Conservation (phyloP, 2,113 vertebrate genomes). For the Delphinapterus leucas region DNA sequence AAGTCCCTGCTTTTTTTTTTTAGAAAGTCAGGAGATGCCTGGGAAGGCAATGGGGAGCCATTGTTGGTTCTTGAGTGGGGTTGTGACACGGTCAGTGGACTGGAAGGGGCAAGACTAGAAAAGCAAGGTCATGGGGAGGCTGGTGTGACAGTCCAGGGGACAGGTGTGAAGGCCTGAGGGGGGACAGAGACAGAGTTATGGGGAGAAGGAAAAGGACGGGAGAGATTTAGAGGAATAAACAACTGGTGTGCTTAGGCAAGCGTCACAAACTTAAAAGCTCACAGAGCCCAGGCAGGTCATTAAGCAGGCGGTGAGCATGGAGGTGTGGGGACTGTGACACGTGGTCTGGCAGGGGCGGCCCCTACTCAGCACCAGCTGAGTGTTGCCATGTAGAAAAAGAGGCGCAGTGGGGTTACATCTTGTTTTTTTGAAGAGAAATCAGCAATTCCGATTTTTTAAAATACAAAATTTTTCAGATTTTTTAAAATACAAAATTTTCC, state of each 20-base stretch:
- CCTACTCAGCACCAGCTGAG: background rate
- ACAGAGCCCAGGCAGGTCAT: background rate
- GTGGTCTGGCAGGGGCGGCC: background rate
- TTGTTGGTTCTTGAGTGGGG: background rate
- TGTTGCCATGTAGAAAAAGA: background rate
- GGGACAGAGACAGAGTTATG: background rate
- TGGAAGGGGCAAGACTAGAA: background rate
- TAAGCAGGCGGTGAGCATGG: background rate
- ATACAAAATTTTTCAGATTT: background rate
- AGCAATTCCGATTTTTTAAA: background rate
- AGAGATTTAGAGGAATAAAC: background rate
- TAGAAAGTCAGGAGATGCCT: background rate
- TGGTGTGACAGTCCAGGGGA: background rate
- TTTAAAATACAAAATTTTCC: constrained; percentile 13
- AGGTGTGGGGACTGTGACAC: background rate
- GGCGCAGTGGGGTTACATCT: background rate
- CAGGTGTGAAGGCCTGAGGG: background rate
- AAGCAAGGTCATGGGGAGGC: background rate
- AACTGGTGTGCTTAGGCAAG: background rate
- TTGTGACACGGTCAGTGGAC: background rate
- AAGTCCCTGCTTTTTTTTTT: too few relatives aligned
- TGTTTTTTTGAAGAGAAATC: background rate
- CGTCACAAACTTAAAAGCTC: background rate
- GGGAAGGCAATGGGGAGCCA: background rate
- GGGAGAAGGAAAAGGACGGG: background rate